These are phyloP conservation scores for Lethrus apterus DNA, from an alignment of 1,140 invertebrate species.

Conservation along the genomic window DNA sequence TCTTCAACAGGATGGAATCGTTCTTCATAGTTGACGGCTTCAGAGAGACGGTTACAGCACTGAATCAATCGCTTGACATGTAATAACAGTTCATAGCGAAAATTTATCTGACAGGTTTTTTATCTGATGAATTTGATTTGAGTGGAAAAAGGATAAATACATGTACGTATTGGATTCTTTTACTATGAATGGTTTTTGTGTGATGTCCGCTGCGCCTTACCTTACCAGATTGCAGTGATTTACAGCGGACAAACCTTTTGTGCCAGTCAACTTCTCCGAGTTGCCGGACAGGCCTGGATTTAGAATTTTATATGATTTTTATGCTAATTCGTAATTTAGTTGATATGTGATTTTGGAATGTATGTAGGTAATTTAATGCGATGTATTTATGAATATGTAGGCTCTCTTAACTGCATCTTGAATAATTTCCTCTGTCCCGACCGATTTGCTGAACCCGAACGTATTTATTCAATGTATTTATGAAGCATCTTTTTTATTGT, in stretches of 20 bases:
- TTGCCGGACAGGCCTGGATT: conserved; percentile 21
- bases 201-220: conserved; percentile 16
- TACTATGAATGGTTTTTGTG: conserved; percentile 6
- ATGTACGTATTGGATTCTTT: too few relatives aligned
- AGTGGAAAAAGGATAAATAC: background rate
- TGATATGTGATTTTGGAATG: conserved; percentile 37
- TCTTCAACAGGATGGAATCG: conserved; percentile 15
- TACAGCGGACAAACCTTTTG: conserved; percentile 23
- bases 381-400: conserved; percentile 21
- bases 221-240: conserved; percentile 21
- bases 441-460: background rate
- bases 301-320: conserved; percentile 26
- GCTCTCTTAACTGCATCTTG: conserved; percentile 31
- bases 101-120: background rate
- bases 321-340: conserved; percentile 31
- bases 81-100: conserved; percentile 9
- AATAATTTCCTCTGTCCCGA: conserved; percentile 27
- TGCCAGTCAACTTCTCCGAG: conserved; percentile 24
- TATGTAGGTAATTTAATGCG: conserved; percentile 19
- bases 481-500: too few relatives aligned
- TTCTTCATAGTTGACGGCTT: conserved; percentile 14
- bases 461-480: too few relatives aligned
- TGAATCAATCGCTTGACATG: conserved; percentile 15
- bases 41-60: conserved; percentile 13
- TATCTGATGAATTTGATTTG: background rate